Base-by-base conservation (phyloP, 2,113 vertebrate species). In the Pelusios castaneus region DNA sequence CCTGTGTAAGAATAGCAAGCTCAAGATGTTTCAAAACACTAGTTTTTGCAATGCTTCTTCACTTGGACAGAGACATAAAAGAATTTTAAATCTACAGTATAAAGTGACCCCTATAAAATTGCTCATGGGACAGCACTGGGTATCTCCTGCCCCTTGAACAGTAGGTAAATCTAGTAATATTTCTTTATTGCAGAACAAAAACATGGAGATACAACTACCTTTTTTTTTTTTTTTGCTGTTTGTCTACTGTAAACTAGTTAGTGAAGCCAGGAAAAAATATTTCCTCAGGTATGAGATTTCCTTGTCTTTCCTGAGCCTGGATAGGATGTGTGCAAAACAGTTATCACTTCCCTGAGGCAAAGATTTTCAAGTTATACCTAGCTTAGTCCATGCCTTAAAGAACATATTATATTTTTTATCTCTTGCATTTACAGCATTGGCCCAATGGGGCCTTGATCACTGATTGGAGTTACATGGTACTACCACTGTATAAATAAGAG, bases 301-400 rank as follows among this genome's bases (percentile, higher is more conserved):
- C 84, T 94, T 54, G 73, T 6, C 27, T 54, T 96, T 91, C 34
- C 94, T 89, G 52, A 93, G 87, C 58, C 24, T 81, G 82, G 83
- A 63, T 80, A 93, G 60, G 38, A 77, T 91, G 92, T 95, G 95
- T 96, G 95, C 95, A 97, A 97, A 95, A 90, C 47, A 92, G 83
- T 95, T 97, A 70, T 95, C 6, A 93, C 92, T 95, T 96, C 96
- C 97, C 96, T 97, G 97, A 97, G 97, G 95, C 95, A 97, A 93
- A 95, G 95, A 93, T 94, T 95, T 97, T 96, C 95, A 97, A 96
- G 95, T 94, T 89, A 94, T 93, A 95, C 92, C 96, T 95, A 89
- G 49, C 49, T 93, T 91, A 43, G 70, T 75, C 41, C 41, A 21
- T 45, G 22, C 41, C 73, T 11, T 38, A 76, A 45, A 11, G 41